These are phyloP conservation scores for Pteruthius melanotis DNA, from an alignment of 2,113 vertebrate genomes.

Conservation along the genomic window DNA sequence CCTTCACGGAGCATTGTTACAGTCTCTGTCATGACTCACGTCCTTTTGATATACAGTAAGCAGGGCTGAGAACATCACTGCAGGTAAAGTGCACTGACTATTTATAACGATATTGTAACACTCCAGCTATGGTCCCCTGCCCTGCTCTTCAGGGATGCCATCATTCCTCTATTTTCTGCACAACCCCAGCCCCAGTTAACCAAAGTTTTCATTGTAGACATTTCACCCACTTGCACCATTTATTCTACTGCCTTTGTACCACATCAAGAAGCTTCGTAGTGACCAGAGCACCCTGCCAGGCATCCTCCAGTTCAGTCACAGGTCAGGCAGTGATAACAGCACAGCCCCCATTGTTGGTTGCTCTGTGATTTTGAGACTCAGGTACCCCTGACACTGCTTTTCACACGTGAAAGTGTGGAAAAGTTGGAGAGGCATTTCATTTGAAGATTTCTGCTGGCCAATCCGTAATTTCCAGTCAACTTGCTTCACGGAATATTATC, in stretches of 20 bases:
- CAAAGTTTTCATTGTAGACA: accelerated
- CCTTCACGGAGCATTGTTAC: neutral
- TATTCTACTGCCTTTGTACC: neutral
- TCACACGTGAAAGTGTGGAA: neutral
- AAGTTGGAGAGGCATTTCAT: neutral
- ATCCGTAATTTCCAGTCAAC: neutral
- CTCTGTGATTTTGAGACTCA: neutral
- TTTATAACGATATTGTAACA: neutral
- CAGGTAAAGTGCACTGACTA: neutral
- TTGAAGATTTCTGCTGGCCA: neutral
- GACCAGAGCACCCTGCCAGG: accelerated
- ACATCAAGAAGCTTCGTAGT: accelerated
- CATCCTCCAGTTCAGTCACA: neutral
- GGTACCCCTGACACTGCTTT: neutral
- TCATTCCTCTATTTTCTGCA: neutral
- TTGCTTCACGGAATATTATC: neutral
- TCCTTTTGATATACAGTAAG: neutral
- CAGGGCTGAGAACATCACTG: neutral
- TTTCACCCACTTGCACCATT: neutral
- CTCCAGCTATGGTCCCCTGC: neutral
- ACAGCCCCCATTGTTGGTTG: accelerated
- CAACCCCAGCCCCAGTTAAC: neutral
- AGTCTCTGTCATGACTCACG: neutral
- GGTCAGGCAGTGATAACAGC: accelerated
- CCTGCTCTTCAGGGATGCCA: neutral